Evolutionary conservation across 2,797 vertebrate genomes (phyloP).

Genomic region (Huso huso): DNA sequence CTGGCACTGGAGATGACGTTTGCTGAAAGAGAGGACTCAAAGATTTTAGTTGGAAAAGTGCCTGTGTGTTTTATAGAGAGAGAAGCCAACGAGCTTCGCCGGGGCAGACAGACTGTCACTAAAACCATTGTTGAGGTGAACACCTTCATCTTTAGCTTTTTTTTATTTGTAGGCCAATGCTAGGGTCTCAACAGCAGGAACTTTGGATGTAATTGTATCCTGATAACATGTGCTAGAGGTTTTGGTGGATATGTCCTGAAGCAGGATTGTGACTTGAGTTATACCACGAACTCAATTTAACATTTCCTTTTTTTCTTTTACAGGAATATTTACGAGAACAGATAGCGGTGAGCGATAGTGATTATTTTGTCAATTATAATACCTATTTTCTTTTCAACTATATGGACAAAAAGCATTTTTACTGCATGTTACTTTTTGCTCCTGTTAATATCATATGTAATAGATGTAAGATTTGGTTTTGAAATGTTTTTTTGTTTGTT

Average conservation of each 20-base stretch:
- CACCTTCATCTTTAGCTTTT: neutral
- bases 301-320: conserved; percentile 31
- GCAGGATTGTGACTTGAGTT: neutral
- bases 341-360: conserved; percentile 69
- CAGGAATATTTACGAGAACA: conserved; percentile 89
- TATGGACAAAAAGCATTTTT: too few species aligned
- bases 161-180: too few species aligned
- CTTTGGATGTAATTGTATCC: too few species aligned
- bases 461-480: neutral
- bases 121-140: conserved; percentile 77
- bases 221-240: too few species aligned
- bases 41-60: conserved; percentile 72
- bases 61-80: conserved; percentile 86
- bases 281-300: neutral
- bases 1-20: conserved; percentile 79
- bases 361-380: neutral
- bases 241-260: too few species aligned
- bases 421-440: too few species aligned
- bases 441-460: too few species aligned
- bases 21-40: conserved; percentile 46
- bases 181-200: too few species aligned
- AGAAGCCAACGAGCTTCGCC: conserved; percentile 77
- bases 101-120: conserved; percentile 73
- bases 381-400: too few species aligned
- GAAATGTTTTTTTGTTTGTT: conserved; percentile 6